These are phyloP conservation scores for Dasyornis broadbenti DNA, from an alignment of 2,113 vertebrate genomes.

Conservation along the genomic window DNA sequence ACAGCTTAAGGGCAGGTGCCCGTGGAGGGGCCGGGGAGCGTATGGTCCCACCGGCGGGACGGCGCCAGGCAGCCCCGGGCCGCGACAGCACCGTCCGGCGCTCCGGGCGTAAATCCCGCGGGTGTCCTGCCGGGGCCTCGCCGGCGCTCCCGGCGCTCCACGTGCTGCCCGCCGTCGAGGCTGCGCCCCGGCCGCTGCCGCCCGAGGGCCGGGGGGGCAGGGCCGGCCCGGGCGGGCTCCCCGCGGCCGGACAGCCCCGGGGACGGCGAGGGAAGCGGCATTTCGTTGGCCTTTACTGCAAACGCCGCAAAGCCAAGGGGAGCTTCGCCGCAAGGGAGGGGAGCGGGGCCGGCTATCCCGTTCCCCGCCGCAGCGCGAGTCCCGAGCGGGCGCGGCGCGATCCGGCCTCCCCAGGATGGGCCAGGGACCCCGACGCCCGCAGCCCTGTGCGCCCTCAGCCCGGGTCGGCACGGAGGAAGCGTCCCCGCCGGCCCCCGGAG, in stretches of 20 bases:
- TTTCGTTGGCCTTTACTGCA: not conserved
- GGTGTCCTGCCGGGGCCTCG: not conserved
- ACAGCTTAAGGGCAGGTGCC: not conserved
- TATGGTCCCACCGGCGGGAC: accelerated
- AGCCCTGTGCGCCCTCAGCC: not conserved
- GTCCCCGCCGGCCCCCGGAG: not conserved
- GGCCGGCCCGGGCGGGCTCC: not conserved
- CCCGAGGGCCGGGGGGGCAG: not conserved
- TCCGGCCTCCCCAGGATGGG: not conserved
- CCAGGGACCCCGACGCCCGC: accelerated
- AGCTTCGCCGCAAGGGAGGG: not conserved
- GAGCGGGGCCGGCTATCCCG: not conserved
- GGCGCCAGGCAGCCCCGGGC: not conserved
- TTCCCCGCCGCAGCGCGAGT: not conserved
- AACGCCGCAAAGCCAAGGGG: not conserved
- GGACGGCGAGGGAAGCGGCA: not conserved
- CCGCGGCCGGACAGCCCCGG: not conserved
- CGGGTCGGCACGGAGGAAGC: no score
- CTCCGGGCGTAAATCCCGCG: not conserved
- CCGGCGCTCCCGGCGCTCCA: not conserved
- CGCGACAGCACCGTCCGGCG: not conserved
- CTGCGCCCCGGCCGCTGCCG: not conserved
- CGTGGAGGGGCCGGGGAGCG: not conserved
- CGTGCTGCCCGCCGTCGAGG: not conserved
- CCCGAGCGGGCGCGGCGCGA: not conserved